Base-by-base conservation (phyloP, 2,888 invertebrate species). In the Rhimphoctona megacephalus region DNA sequence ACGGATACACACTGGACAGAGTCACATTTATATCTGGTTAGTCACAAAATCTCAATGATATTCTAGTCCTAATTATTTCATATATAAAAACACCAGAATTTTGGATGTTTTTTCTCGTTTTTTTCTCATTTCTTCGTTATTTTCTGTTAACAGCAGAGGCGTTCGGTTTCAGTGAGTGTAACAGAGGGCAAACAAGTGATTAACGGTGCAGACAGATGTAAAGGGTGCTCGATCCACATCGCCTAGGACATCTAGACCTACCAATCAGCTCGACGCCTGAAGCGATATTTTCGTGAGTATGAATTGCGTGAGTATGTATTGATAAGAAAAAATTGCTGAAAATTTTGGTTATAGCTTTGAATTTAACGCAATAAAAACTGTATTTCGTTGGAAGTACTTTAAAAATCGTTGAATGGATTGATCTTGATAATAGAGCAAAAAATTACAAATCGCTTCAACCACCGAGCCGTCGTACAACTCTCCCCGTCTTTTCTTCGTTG, bases 221-320 rank as follows among this genome's bases (percentile, higher is more conserved):
- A 93, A 92, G 92, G 92, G 93, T 92, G 92, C 92, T 92, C 92
- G 92, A 92, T 93, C 92, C 92, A 94, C 93, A 94, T 93, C 92
- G 92, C 92, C 94, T 94, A 94, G 92, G 91, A 94, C 93, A 94
- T 93, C 93, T 92, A 93, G 84, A 87, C 85, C 88, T 88, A 89
- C 88, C 83, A 61, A 85, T n/a, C 85, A 85, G 72, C 77, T 73
- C 72, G 1, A 17, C 76, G 83, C 82, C 64, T 83, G 84, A 87
- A 83, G 84, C 87, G 81, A 85, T 61, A 22, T 67, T 14, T 36
- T 19, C 36, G 57, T 49, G 36, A 66, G 61, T 57, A 14, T 0
- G 4, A 61, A 49, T n/a, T n/a, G n/a, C n/a, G n/a, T n/a, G n/a
- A n/a, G n/a, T n/a, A n/a, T n/a, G 19, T 30, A 22, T n/a, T 36